phyloP scores from a whole-genome alignment of 2,797 vertebrate genomes.

The Brachyrhaphis roseni region DNA sequence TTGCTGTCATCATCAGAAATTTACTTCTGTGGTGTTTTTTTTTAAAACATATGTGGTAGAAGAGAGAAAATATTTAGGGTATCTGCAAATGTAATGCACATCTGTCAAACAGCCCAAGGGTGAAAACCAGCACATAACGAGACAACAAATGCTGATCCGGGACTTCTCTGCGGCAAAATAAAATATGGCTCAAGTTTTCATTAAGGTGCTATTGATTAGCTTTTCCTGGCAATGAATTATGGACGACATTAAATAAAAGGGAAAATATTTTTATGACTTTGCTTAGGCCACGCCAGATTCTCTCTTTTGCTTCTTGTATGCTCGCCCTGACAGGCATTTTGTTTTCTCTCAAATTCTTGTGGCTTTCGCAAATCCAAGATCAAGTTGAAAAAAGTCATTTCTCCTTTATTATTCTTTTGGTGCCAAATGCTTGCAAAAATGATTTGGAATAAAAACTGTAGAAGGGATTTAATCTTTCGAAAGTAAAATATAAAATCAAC shows the following conservation, averaged over 20 bases:
- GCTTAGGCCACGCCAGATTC: slow-evolving; percentile 90
- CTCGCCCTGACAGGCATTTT: slow-evolving; percentile 79
- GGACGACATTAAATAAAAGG: slow-evolving; percentile 98
- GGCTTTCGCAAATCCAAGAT: slow-evolving; percentile 68
- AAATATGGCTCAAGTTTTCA: slow-evolving; percentile 99
- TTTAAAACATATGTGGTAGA: slow-evolving; percentile 77
- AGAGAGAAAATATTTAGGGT: slow-evolving; percentile 83
- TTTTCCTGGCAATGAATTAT: slow-evolving; percentile 99
- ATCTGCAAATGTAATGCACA: slow-evolving; percentile 84
- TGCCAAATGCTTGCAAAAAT: slow-evolving; percentile 22
- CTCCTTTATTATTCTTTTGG: slow-evolving; percentile 30
- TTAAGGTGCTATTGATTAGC: slow-evolving; percentile 99
- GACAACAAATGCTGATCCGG: slow-evolving; percentile 94
- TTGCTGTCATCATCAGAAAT: slow-evolving; percentile 69
- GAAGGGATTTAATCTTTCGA: neutral
- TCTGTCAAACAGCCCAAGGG: slow-evolving; percentile 84
- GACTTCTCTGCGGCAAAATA: slow-evolving; percentile 93
- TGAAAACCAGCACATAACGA: slow-evolving; percentile 83
- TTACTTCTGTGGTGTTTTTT: slow-evolving; percentile 63
- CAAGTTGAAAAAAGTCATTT: slow-evolving; percentile 34
- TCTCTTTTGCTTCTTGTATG: slow-evolving; percentile 70
- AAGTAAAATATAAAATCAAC: slow-evolving; percentile 4
- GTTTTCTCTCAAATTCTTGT: slow-evolving; percentile 81
- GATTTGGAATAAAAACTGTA: neutral
- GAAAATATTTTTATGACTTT: slow-evolving; percentile 99